These are phyloP conservation scores for Acrossocheilus fasciatus DNA, from an alignment of 2,797 vertebrate genomes.

Conservation along the genomic window DNA sequence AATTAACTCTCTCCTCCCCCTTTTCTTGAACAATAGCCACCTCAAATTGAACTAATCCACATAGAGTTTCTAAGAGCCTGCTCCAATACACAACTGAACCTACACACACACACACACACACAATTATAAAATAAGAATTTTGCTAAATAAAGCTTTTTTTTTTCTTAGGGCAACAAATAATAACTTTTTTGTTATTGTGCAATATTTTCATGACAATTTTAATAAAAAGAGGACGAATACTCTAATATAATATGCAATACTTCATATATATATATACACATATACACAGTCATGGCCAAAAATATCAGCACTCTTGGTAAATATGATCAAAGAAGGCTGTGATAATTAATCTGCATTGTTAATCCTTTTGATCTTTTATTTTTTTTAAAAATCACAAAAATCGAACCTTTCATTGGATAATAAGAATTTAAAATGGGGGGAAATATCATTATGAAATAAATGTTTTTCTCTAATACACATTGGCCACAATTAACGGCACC, in stretches of 20 bases:
- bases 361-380: too few relatives aligned
- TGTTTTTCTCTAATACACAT: too few relatives aligned
- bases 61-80: conserved; percentile 3
- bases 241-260: neutral
- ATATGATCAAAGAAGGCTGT: too few relatives aligned
- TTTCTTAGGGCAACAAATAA: too few relatives aligned
- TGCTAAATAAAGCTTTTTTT: neutral
- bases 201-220: neutral
- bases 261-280: neutral
- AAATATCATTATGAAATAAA: too few relatives aligned
- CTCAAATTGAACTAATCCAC: conserved; percentile 59
- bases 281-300: neutral
- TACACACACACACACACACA: conserved; percentile 24
- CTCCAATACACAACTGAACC: conserved; percentile 20
- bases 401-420: too few relatives aligned
- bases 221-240: neutral
- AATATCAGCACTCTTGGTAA: too few relatives aligned
- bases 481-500: too few relatives aligned
- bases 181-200: neutral
- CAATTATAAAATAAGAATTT: neutral
- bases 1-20: conserved; percentile 67
- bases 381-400: too few relatives aligned
- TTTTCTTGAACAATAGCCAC: conserved; percentile 53
- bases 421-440: too few relatives aligned
- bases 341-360: too few relatives aligned